Percentiles rank a stretch among this genome's conserved stretches.
Evolutionary conservation across 2,113 vertebrate genomes (phyloP).

Genomic region (Genyomyrus donnyi): DNA sequence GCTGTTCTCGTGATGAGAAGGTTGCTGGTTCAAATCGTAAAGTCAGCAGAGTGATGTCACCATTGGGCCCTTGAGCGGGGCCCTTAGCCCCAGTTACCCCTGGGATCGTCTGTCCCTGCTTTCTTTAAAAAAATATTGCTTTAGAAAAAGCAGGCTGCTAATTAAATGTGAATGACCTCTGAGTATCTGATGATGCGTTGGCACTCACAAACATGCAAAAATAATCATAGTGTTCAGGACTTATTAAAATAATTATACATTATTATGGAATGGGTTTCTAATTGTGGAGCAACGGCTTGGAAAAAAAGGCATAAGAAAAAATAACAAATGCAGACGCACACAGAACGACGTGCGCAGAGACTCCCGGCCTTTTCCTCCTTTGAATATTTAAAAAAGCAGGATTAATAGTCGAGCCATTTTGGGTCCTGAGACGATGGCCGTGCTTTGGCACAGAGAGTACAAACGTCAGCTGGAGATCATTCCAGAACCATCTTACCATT

Average conservation of each 20-base stretch:
- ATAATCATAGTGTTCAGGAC: not conserved
- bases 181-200: not conserved
- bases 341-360: not conserved
- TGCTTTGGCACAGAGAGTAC: not conserved
- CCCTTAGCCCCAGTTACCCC: not conserved
- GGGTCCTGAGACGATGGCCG: not conserved
- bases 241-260: not conserved
- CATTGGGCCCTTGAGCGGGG: not conserved
- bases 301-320: not conserved
- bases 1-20: not conserved
- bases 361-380: not conserved
- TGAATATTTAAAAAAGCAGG: not conserved
- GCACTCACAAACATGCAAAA: not conserved
- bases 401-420: not conserved
- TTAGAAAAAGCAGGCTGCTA: not conserved
- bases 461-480: not conserved
- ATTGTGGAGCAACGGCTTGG: not conserved
- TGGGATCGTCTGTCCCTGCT: not conserved
- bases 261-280: not conserved
- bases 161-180: not conserved
- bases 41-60: not conserved
- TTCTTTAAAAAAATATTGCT: not conserved
- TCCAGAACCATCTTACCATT: not conserved
- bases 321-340: not conserved
- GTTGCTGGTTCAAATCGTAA: not conserved